Conservation (phyloP, 2,797 vertebrate species). For the Passerculus sandwichensis region DNA sequence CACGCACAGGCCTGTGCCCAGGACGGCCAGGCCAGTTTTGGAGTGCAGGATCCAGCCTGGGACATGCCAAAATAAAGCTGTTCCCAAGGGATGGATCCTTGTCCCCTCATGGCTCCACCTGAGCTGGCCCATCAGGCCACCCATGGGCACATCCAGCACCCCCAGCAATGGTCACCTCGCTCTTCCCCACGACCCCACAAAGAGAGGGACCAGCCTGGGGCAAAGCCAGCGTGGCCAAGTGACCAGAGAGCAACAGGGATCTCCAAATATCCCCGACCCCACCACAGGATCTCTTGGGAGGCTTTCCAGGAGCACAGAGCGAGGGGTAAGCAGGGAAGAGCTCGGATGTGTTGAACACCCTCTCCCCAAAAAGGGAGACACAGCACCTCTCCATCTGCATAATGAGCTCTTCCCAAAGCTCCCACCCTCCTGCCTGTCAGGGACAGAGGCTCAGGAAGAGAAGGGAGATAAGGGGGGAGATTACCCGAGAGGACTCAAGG, state of each 20-base stretch:
- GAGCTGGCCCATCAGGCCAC: neutral
- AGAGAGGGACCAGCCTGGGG: neutral
- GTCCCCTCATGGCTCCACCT: fast-evolving
- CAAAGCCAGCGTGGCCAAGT: neutral
- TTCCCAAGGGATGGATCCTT: neutral
- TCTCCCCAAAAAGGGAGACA: neutral
- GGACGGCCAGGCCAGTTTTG: neutral
- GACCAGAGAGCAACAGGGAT: neutral
- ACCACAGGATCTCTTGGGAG: neutral
- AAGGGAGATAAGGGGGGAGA: conserved; percentile 50
- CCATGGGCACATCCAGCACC: neutral
- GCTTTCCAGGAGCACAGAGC: fast-evolving
- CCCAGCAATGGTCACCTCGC: neutral
- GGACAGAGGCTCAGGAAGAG: conserved; percentile 3
- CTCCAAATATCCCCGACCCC: fast-evolving
- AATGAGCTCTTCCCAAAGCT: conserved; percentile 25
- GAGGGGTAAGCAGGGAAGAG: neutral
- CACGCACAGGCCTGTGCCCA: neutral
- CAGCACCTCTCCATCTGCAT: neutral
- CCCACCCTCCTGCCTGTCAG: neutral
- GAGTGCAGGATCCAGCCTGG: neutral
- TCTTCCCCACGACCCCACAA: fast-evolving
- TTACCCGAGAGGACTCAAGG: neutral
- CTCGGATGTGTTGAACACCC: fast-evolving
- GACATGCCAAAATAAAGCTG: neutral